phyloP scores from a whole-genome alignment of 1,140 invertebrate genomes.

The Macrotrachela quadricornifera region DNA sequence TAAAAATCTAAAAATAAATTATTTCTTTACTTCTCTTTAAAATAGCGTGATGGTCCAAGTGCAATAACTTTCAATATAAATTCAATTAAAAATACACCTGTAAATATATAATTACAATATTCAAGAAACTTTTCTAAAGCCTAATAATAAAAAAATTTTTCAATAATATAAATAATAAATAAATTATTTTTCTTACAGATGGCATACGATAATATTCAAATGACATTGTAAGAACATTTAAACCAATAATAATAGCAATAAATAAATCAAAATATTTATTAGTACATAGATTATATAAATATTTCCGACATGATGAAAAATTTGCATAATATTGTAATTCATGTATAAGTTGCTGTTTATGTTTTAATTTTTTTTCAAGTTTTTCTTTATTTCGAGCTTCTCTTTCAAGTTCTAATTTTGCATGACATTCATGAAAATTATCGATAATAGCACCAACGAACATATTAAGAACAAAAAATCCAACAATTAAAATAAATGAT shows the following conservation, averaged over 20 bases:
- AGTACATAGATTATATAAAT: constrained; percentile 84
- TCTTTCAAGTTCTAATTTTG: constrained; percentile 95
- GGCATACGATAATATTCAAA: constrained; percentile 99
- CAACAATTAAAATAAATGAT: constrained; percentile 87
- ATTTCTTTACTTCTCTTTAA: constrained; percentile 60
- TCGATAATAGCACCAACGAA: constrained; percentile 98
- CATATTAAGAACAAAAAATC: constrained; percentile 99
- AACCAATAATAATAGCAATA: constrained; percentile 89
- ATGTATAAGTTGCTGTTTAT: constrained; percentile 75
- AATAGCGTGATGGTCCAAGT: constrained; percentile 65
- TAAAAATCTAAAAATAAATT: neutral
- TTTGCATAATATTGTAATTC: constrained; percentile 80
- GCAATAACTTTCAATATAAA: constrained; percentile 84
- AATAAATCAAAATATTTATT: constrained; percentile 98
- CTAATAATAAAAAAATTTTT: constrained; percentile 34
- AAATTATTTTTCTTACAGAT: constrained; percentile 38
- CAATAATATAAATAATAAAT: constrained; percentile 12
- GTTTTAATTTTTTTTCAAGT: constrained; percentile 76
- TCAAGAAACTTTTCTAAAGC: constrained; percentile 75
- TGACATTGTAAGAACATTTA: constrained; percentile 98
- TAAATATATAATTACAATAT: constrained; percentile 99
- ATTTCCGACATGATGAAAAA: constrained; percentile 65
- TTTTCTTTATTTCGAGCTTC: constrained; percentile 75
- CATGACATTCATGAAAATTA: constrained; percentile 94
- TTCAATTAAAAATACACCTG: constrained; percentile 93